Evolutionary conservation across 2,888 invertebrate genomes (phyloP).

Genomic region (Nebria brevicollis): DNA sequence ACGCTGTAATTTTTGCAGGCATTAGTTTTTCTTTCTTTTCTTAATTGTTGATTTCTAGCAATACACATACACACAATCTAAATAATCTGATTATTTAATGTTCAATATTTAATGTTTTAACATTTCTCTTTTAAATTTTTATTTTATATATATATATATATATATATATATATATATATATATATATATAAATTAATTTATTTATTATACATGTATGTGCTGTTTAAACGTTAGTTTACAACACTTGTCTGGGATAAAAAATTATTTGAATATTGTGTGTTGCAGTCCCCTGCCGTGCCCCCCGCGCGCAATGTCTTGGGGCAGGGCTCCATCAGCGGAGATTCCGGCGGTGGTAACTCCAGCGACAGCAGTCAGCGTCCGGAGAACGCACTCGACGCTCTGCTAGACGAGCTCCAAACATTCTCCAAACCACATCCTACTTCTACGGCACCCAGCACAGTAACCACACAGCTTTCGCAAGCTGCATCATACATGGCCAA

Average conservation of each 20-base stretch:
- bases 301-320: slow-evolving; percentile 69
- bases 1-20: not conserved
- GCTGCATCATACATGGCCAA: slow-evolving; percentile 59
- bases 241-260: not conserved
- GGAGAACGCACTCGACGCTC: slow-evolving; percentile 97
- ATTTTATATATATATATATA: slow-evolving; percentile 16
- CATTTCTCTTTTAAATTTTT: slow-evolving; percentile 3
- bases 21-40: slow-evolving; percentile 45
- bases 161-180: slow-evolving; percentile 12
- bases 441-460: slow-evolving; percentile 49
- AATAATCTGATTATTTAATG: not conserved
- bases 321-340: slow-evolving; percentile 70
- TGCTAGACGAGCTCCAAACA: slow-evolving; percentile 93
- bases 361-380: slow-evolving; percentile 72
- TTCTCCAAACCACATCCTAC: slow-evolving; percentile 76
- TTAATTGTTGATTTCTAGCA: slow-evolving; percentile 37
- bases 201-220: slow-evolving; percentile 31
- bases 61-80: slow-evolving; percentile 27
- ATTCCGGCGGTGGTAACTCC: slow-evolving; percentile 67
- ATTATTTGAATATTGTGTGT: slow-evolving; percentile 48
- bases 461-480: slow-evolving; percentile 56
- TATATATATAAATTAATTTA: slow-evolving; percentile 18
- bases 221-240: slow-evolving; percentile 22
- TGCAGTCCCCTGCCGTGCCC: slow-evolving; percentile 71
- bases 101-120: not conserved